Conservation (phyloP, 2,113 vertebrate species). For the Passerina amoena region DNA sequence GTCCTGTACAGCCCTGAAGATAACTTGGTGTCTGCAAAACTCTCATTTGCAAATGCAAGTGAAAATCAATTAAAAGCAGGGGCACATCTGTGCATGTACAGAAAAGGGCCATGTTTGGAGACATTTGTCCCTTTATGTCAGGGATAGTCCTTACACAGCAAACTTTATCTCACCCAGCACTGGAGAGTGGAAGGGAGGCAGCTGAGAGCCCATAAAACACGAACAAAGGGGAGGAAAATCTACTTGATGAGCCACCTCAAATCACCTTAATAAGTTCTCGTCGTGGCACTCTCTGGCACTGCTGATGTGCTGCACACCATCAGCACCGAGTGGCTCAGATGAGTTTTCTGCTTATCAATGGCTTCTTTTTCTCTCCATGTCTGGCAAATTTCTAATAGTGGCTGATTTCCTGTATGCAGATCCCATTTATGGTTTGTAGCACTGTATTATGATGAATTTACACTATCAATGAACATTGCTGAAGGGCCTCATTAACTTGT, state of each 20-base stretch:
- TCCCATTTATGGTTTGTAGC: constrained; percentile 62
- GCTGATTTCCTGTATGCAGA: constrained; percentile 58
- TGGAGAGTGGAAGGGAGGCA: neutral
- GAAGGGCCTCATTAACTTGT: constrained; percentile 71
- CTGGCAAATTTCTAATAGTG: constrained; percentile 62
- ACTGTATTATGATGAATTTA: constrained; percentile 65
- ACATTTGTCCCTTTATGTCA: neutral
- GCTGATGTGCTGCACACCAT: constrained; percentile 13
- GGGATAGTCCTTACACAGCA: neutral
- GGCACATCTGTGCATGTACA: rapidly evolving
- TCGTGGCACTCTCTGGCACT: neutral
- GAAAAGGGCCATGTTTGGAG: neutral
- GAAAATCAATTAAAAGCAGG: neutral
- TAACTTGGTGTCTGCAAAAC: neutral
- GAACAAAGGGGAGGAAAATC: constrained; percentile 22
- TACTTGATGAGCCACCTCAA: constrained; percentile 37
- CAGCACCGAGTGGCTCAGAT: constrained; percentile 4
- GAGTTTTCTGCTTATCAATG: constrained; percentile 67
- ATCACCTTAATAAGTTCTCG: constrained; percentile 50
- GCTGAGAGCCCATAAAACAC: neutral
- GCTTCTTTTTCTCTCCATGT: constrained; percentile 48
- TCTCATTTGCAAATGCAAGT: neutral
- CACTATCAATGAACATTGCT: constrained; percentile 67
- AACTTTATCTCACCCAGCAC: neutral
- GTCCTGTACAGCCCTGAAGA: neutral